phyloP scores from a whole-genome alignment of 2,113 vertebrate genomes.

The Pterocles burchelli region DNA sequence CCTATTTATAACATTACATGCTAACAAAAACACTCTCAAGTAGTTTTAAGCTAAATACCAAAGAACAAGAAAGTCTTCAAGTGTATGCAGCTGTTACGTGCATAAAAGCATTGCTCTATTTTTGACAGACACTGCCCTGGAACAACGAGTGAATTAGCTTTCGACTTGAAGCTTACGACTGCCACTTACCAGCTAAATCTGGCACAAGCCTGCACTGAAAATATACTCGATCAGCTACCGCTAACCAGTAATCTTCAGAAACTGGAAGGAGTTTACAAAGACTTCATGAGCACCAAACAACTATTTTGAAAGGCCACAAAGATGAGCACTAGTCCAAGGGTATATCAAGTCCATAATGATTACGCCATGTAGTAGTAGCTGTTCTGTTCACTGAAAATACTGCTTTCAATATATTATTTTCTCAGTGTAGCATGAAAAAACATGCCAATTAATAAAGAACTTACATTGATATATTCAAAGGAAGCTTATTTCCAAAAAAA shows the following conservation, averaged over 20 bases:
- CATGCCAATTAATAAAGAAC: not conserved
- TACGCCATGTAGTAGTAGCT: not conserved
- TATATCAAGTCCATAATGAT: not conserved
- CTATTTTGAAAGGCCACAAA: not conserved
- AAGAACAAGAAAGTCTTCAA: conserved; percentile 50
- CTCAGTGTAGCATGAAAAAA: not conserved
- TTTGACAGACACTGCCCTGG: not conserved
- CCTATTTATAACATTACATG: not conserved
- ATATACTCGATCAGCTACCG: not conserved
- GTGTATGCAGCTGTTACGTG: conserved; percentile 46
- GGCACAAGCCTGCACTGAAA: conserved; percentile 10
- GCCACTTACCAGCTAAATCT: conserved; percentile 21
- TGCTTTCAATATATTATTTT: not conserved
- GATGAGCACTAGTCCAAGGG: not conserved
- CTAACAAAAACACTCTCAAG: not conserved
- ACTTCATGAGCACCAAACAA: not conserved
- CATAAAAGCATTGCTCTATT: conserved; percentile 25
- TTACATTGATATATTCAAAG: not conserved
- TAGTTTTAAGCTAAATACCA: conserved; percentile 49
- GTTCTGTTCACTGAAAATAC: not conserved
- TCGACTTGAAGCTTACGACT: not conserved
- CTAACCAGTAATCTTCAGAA: not conserved
- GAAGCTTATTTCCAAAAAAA: not conserved
- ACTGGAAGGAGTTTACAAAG: not conserved
- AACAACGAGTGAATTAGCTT: not conserved